phyloP scores from a whole-genome alignment of 2,888 invertebrate genomes.

The Yponomeuta plumbellus region DNA sequence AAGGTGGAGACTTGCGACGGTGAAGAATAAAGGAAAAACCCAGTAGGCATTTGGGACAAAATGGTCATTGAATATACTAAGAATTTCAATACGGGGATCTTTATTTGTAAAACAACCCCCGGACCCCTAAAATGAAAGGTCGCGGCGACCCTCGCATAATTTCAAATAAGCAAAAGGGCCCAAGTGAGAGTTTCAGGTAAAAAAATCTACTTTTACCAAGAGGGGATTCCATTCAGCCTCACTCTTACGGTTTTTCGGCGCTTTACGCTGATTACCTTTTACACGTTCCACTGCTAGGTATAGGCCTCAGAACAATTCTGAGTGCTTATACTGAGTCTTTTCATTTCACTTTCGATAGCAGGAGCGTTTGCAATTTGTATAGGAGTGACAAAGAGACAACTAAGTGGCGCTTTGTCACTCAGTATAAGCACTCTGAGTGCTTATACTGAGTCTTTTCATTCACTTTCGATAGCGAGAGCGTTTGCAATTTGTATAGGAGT shows the following conservation, averaged over 20 bases:
- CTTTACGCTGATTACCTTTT: neutral
- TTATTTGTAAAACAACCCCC: neutral
- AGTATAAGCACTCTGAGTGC: too few relatives aligned
- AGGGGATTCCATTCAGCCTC: neutral
- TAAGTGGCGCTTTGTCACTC: too few relatives aligned
- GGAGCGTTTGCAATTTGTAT: too few relatives aligned
- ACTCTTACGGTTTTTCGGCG: neutral
- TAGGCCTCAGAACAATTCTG: too few relatives aligned
- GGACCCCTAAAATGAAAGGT: slow-evolving; percentile 9
- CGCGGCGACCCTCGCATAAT: slow-evolving; percentile 33
- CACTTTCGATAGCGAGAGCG: too few relatives aligned
- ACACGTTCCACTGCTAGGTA: too few relatives aligned
- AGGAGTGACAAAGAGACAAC: too few relatives aligned
- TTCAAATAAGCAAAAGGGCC: slow-evolving; percentile 39
- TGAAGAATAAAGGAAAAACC: neutral
- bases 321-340: too few relatives aligned
- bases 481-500: too few relatives aligned
- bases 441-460: too few relatives aligned
- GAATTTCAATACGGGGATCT: neutral
- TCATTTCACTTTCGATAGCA: too few relatives aligned
- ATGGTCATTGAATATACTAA: neutral
- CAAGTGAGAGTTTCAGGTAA: slow-evolving; percentile 36
- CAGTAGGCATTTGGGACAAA: neutral
- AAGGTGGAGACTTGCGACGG: too few relatives aligned
- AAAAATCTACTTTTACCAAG: slow-evolving; percentile 16